These are phyloP conservation scores for Eristalis arbustorum DNA, from an alignment of 2,888 invertebrate species.

Conservation along the genomic window DNA sequence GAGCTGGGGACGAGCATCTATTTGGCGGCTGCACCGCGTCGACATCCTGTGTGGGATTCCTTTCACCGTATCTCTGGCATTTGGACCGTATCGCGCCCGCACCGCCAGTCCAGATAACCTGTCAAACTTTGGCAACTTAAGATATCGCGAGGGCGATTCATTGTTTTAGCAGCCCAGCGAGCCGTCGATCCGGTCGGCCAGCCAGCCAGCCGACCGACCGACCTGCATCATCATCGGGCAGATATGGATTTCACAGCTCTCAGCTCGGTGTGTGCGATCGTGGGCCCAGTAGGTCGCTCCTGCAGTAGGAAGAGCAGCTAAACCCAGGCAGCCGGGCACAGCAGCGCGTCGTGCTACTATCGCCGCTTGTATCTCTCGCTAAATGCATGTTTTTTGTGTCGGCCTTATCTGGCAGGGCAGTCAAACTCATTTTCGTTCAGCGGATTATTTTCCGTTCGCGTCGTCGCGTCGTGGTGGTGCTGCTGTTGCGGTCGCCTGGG, in stretches of 20 bases:
- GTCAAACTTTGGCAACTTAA: slow-evolving; percentile 69
- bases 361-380: slow-evolving; percentile 66
- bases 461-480: slow-evolving; percentile 13
- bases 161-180: slow-evolving; percentile 55
- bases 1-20: neutral
- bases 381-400: slow-evolving; percentile 70
- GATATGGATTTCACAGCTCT: slow-evolving; percentile 64
- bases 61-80: slow-evolving; percentile 61
- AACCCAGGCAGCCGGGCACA: slow-evolving; percentile 35
- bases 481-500: slow-evolving; percentile 40
- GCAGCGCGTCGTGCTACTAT: slow-evolving; percentile 66
- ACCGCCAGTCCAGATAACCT: slow-evolving; percentile 52
- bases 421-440: slow-evolving; percentile 70
- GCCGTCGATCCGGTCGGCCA: neutral
- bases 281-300: slow-evolving; percentile 39
- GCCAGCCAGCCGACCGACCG: neutral
- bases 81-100: slow-evolving; percentile 51
- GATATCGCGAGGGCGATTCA: slow-evolving; percentile 67
- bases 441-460: slow-evolving; percentile 60
- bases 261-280: slow-evolving; percentile 11
- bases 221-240: neutral
- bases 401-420: slow-evolving; percentile 65
- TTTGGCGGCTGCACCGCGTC: neutral
- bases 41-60: slow-evolving; percentile 69
- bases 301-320: slow-evolving; percentile 54